Percentiles rank a stretch among this genome's conserved stretches.
Conservation (phyloP, 35 echinoderm and acorn worm genomes). For the Strongylocentrotus purpuratus region DNA sequence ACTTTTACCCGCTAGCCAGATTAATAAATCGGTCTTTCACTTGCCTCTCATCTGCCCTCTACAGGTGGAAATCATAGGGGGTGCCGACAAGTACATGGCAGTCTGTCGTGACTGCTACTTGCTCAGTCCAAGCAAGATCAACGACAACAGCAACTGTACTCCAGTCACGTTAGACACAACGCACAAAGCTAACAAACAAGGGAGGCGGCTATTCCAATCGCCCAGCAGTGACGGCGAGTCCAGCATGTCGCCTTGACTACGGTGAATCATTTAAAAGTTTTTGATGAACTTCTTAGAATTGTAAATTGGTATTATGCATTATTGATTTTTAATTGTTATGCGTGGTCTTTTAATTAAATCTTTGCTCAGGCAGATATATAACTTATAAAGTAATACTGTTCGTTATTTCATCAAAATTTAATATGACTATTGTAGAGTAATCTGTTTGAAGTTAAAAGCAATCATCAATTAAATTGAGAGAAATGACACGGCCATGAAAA, state of each 20-base stretch:
- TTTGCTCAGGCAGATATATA: neutral
- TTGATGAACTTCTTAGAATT: neutral
- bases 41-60: neutral
- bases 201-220: constrained; percentile 7
- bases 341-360: neutral
- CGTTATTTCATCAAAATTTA: neutral
- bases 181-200: constrained; percentile 22
- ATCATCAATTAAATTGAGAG: neutral
- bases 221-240: constrained; percentile 40
- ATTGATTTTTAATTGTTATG: neutral
- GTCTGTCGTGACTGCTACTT: constrained; percentile 89
- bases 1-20: neutral
- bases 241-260: constrained; percentile 10
- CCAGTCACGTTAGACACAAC: constrained; percentile 13
- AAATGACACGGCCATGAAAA: too few relatives aligned
- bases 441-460: neutral
- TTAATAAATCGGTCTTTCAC: neutral
- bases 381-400: neutral
- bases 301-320: neutral
- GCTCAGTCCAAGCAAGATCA: constrained; percentile 61
- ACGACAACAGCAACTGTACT: constrained; percentile 21
- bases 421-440: neutral
- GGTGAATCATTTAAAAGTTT: neutral
- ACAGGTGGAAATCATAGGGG: constrained; percentile 95
- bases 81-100: constrained; percentile 99